Evolutionary conservation across 2,113 vertebrate genomes (phyloP), one percentile per base, ranked within the genome.

Genomic region (Oncorhynchus keta): DNA sequence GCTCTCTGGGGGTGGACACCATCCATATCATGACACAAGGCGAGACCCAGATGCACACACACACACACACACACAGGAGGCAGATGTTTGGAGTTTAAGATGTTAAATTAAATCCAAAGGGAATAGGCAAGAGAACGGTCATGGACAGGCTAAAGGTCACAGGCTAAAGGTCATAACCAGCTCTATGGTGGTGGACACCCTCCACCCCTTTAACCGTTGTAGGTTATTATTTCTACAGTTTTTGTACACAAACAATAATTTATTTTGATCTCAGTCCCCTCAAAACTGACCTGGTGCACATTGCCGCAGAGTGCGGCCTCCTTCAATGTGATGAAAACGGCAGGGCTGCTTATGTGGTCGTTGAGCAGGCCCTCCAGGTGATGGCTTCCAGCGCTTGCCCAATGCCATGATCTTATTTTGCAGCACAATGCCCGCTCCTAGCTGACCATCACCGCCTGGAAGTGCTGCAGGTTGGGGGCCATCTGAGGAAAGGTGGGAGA

Each of bases 271-370:
- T 12, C 66, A 24, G 2, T 30, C 30, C 14, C 24, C 24, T 32
- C 1, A 11, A 28, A 7, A 81, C 90, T 59, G 51, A 98, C 97
- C 97, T 99, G 97, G 0, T 96, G 95, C 59, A 99, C 94, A 0
- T 91, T 87, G 20, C 95, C 96, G 1, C 93, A 98, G 39, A 99
- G 91, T 0, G 95, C 95, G 6, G 96, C 96, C 84, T 99, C 97
- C 71, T 96, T 48, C 65, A 87, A 79, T 0, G 94, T 94, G 77
- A 98, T 91, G 61, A 98, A 88, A 1, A 97, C 0, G 1, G 85
- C 93, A 22, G 97, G 96, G 48, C 92, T 87, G 0, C 88, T 87
- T 94, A 96, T 97, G 87, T 95, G 90, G 45, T 94, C 89, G 75
- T 79, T 84, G 16, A 95, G 76, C 80, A 99, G 78, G 7, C 0